phyloP scores from a whole-genome alignment of 2,113 vertebrate genomes.

The Cricetomys ansorgei region DNA sequence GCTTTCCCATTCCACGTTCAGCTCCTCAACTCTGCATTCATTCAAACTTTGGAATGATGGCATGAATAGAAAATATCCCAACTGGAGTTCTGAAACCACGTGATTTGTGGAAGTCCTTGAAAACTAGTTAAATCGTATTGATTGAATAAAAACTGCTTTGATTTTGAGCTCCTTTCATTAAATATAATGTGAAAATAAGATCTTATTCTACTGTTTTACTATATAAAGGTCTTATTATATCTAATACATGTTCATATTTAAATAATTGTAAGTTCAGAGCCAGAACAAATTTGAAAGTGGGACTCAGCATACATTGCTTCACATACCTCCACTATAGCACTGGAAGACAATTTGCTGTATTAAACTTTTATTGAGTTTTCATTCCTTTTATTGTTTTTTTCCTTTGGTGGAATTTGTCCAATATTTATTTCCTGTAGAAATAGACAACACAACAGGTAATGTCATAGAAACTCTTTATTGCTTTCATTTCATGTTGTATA shows the following conservation, averaged over 20 bases:
- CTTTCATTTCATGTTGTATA: not conserved
- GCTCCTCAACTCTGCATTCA: not conserved
- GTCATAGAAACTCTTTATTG: too few relatives aligned
- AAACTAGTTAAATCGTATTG: not conserved
- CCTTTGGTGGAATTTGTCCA: not conserved
- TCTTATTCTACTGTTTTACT: not conserved
- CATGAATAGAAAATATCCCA: not conserved
- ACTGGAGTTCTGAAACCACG: not conserved
- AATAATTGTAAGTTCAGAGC: not conserved
- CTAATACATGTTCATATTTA: not conserved
- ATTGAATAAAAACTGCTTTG: not conserved
- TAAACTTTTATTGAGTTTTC: not conserved
- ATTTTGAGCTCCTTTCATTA: not conserved
- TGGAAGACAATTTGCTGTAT: not conserved
- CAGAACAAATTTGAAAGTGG: not conserved
- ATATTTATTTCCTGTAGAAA: not conserved
- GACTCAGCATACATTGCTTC: not conserved
- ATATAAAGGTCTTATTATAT: not conserved
- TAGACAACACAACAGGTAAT: not conserved
- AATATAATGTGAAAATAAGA: not conserved
- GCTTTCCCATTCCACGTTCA: not conserved
- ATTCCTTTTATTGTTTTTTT: not conserved
- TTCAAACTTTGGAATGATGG: not conserved
- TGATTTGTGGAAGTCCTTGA: not conserved
- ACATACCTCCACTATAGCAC: not conserved